These are phyloP conservation scores for Heliconius nattereri DNA, from an alignment of 1,140 invertebrate genomes.

Conservation along the genomic window DNA sequence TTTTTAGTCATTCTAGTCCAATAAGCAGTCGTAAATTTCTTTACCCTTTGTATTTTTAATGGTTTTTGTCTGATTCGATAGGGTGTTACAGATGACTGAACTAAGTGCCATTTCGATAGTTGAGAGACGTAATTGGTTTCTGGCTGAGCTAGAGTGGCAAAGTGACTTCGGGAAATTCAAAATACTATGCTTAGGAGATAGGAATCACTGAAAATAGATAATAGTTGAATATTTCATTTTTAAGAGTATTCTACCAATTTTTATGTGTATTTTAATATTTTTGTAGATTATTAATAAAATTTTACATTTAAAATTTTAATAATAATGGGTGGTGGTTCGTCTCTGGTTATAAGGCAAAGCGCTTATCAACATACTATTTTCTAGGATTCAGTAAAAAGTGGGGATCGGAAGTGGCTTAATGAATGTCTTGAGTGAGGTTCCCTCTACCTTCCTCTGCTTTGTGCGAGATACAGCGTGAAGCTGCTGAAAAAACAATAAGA, in stretches of 20 bases:
- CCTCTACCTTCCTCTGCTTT: too few species aligned
- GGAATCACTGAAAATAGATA: neutral
- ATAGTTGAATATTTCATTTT: neutral
- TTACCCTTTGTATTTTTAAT: slow-evolving; percentile 24
- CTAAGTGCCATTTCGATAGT: slow-evolving; percentile 23
- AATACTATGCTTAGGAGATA: neutral
- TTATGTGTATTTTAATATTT: neutral
- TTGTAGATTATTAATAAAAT: too few species aligned
- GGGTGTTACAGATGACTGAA: slow-evolving; percentile 25
- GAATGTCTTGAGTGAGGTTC: neutral
- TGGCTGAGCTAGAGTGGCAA: slow-evolving; percentile 17
- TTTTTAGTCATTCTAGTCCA: slow-evolving; percentile 23
- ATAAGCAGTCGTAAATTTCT: slow-evolving; percentile 29
- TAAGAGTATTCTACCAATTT: neutral
- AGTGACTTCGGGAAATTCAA: slow-evolving; percentile 18
- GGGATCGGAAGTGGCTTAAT: neutral
- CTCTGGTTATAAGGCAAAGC: too few species aligned
- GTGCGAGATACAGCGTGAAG: too few species aligned
- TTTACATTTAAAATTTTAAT: too few species aligned
- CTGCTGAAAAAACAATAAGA: too few species aligned
- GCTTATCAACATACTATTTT: too few species aligned
- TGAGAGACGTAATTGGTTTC: slow-evolving; percentile 27
- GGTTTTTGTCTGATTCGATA: slow-evolving; percentile 24
- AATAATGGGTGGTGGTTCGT: too few species aligned
- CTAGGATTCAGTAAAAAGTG: too few species aligned